Percentiles rank a stretch among this genome's conserved stretches.
phyloP scores from a whole-genome alignment of 2,797 vertebrate species.

The Pangasius mekongensis region DNA sequence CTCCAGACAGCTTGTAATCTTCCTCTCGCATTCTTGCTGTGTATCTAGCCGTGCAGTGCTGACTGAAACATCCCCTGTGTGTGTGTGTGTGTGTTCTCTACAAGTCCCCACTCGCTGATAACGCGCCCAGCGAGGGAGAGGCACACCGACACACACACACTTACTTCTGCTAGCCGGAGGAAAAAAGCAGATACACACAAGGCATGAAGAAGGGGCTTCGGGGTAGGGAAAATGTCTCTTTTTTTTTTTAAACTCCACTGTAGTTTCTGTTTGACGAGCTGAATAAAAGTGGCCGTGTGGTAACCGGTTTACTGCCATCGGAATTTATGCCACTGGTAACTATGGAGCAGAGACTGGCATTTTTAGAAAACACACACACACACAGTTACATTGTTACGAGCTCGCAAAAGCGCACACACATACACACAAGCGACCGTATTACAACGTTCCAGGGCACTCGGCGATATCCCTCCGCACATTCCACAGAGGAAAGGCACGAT shows the following conservation, averaged over 20 bases:
- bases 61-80: constrained; percentile 71
- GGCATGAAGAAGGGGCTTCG: constrained; percentile 55
- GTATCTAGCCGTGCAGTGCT: constrained; percentile 52
- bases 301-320: constrained; percentile 50
- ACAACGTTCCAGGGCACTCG: constrained; percentile 52
- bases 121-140: constrained; percentile 57
- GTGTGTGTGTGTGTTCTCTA: constrained; percentile 66
- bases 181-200: constrained; percentile 25
- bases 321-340: constrained; percentile 56
- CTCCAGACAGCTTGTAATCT: constrained; percentile 38
- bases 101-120: constrained; percentile 77
- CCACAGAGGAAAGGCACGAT: constrained; percentile 79
- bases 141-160: constrained; percentile 53
- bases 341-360: constrained; percentile 52
- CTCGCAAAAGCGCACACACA: constrained; percentile 66
- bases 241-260: constrained; percentile 31
- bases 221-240: constrained; percentile 58
- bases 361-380: constrained; percentile 59
- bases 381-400: constrained; percentile 77
- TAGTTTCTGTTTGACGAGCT: constrained; percentile 38
- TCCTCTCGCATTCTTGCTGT: constrained; percentile 50
- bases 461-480: constrained; percentile 83
- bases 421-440: constrained; percentile 50
- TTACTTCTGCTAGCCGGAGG: constrained; percentile 60
- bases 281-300: constrained; percentile 39